These are phyloP conservation scores for Lycopodina hypogea DNA, from an alignment of 37 sponge, comb jelly and placozoan genomes.

Conservation along the genomic window DNA sequence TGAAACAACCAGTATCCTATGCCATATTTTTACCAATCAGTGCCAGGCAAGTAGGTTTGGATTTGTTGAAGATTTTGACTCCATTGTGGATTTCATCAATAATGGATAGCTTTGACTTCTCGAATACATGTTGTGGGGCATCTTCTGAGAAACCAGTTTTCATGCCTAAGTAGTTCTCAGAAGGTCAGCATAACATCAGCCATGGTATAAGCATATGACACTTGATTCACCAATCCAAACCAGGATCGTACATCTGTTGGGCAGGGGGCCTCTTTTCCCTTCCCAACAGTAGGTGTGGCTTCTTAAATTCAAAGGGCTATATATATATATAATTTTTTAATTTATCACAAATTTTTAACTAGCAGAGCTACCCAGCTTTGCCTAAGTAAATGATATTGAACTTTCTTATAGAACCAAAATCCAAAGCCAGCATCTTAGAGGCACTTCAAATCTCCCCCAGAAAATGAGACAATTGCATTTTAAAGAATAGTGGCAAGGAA, in stretches of 20 bases:
- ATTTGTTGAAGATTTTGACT: slow-evolving; percentile 41
- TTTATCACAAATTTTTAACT: too few species aligned
- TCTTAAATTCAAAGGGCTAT: too few species aligned
- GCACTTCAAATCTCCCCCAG: too few species aligned
- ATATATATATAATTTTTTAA: too few species aligned
- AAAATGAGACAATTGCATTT: too few species aligned
- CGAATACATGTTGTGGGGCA: slow-evolving; percentile 22
- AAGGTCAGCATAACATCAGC: slow-evolving; percentile 1
- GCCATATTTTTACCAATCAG: slow-evolving; percentile 41
- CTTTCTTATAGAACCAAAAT: too few species aligned
- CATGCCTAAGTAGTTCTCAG: not conserved
- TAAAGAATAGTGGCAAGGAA: too few species aligned
- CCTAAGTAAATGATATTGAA: too few species aligned
- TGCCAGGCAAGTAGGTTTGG: slow-evolving; percentile 48
- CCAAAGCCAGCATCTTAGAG: too few species aligned
- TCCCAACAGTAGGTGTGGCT: too few species aligned
- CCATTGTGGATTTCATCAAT: slow-evolving; percentile 40
- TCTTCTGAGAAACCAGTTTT: slow-evolving; percentile 5
- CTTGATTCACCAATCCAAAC: slow-evolving; percentile 49
- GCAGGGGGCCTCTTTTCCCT: too few species aligned
- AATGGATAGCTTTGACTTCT: slow-evolving; percentile 32
- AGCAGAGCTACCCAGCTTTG: too few species aligned
- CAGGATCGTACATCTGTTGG: slow-evolving; percentile 49
- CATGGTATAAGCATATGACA: slow-evolving; percentile 52
- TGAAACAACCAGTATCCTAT: slow-evolving; percentile 49